These are phyloP conservation scores for Herminia tarsipennalis DNA, from an alignment of 2,888 invertebrate genomes.

Conservation along the genomic window DNA sequence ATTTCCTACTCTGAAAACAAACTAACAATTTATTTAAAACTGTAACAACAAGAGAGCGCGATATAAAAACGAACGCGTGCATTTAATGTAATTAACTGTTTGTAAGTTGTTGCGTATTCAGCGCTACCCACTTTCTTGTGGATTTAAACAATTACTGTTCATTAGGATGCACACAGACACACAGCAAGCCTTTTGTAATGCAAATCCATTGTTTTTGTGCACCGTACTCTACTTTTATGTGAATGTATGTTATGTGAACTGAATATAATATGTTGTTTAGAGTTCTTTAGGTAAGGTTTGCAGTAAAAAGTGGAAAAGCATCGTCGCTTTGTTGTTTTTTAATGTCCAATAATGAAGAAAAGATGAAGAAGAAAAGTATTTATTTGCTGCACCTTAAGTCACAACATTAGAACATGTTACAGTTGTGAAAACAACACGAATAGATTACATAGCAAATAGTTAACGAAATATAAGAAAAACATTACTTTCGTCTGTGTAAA, in stretches of 20 bases:
- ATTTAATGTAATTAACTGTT: conserved; percentile 63
- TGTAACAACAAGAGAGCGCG: conserved; percentile 5
- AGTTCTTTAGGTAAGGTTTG: conserved; percentile 14
- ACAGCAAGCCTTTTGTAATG: conserved; percentile 68
- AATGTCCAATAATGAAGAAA: too few species aligned
- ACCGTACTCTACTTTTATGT: conserved; percentile 39
- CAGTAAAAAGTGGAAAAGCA: too few species aligned
- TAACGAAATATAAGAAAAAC: too few species aligned
- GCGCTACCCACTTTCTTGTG: conserved; percentile 62
- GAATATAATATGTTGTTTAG: conserved; percentile 41
- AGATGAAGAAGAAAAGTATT: too few species aligned
- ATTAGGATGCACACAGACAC: conserved; percentile 67
- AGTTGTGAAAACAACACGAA: too few species aligned
- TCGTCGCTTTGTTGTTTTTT: too few species aligned
- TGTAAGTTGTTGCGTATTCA: conserved; percentile 57
- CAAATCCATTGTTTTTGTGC: conserved; percentile 71
- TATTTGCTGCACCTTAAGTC: too few species aligned
- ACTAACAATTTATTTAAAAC: not conserved
- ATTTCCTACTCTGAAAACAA: too few species aligned
- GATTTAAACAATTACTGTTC: conserved; percentile 76
- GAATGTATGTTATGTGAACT: conserved; percentile 30
- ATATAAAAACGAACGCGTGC: conserved; percentile 50
- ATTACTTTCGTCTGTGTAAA: too few species aligned
- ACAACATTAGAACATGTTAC: too few species aligned
- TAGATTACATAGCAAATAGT: too few species aligned